Evolutionary conservation across 92 coral and sea anemone species (phyloP).

Genomic region (Epizoanthus scotinus): DNA sequence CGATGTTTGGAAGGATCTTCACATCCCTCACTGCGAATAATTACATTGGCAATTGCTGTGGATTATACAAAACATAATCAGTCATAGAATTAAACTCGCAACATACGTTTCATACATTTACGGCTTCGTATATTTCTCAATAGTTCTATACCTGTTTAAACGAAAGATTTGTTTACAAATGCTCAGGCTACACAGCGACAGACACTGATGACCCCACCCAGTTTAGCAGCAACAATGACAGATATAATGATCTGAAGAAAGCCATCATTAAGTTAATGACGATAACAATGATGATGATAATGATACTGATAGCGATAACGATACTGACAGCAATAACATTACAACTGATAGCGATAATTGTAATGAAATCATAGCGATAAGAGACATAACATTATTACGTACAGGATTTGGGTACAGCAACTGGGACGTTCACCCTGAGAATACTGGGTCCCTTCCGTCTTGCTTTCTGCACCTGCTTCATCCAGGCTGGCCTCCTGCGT

Average conservation of each 20-base stretch:
- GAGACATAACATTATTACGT: background rate
- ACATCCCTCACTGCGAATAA: slow-evolving; percentile 50
- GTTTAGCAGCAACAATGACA: no score
- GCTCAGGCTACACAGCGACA: no score
- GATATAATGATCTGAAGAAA: no score
- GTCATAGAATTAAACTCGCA: background rate
- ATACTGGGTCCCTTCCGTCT: slow-evolving; percentile 23
- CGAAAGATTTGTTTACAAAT: no score
- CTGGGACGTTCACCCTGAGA: slow-evolving; percentile 10
- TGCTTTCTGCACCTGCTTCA: slow-evolving; percentile 40
- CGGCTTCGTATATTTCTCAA: no score
- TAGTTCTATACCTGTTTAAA: no score
- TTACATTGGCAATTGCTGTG: slow-evolving; percentile 25
- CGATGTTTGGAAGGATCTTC: slow-evolving; percentile 46
- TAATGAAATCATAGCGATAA: background rate
- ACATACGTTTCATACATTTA: background rate
- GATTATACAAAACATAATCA: background rate
- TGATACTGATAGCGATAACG: background rate
- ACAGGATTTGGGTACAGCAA: slow-evolving; percentile 17
- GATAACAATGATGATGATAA: no score
- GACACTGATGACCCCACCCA: no score
- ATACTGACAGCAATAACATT: background rate
- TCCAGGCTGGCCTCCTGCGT: slow-evolving; percentile 13
- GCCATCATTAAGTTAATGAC: no score
- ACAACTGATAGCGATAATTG: background rate